Evolutionary conservation across 2,113 vertebrate genomes (phyloP).

Genomic region (Ardeotis arabs): DNA sequence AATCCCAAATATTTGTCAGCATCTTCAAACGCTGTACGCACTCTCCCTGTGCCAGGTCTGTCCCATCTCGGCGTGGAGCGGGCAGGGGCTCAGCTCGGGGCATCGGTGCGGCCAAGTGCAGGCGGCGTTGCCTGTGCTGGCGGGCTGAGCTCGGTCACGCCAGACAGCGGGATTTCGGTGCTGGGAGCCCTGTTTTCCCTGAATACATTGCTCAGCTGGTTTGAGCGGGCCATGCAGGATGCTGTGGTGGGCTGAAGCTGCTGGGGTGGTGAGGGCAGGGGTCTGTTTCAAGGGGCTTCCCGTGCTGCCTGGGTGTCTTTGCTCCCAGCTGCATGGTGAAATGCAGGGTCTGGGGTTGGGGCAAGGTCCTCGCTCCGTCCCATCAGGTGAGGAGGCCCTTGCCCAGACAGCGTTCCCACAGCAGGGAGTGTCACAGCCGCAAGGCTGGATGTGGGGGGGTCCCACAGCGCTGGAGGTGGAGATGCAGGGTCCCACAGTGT

Average conservation of each 20-base stretch:
- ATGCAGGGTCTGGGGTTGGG: background rate
- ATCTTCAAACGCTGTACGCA: rapidly evolving
- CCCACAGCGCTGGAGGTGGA: too few species aligned
- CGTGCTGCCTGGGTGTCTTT: rapidly evolving
- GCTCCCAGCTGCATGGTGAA: background rate
- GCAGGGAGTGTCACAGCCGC: background rate
- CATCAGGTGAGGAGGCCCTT: rapidly evolving
- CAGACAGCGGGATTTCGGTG: background rate
- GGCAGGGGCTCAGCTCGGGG: background rate
- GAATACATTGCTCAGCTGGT: background rate
- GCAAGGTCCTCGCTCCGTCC: background rate
- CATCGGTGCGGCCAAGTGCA: rapidly evolving
- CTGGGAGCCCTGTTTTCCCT: background rate
- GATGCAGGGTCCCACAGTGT: too few species aligned
- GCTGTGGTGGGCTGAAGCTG: background rate
- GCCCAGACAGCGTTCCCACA: rapidly evolving
- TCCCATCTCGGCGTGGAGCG: rapidly evolving
- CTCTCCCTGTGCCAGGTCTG: background rate
- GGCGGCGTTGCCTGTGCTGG: background rate
- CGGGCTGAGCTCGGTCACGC: background rate
- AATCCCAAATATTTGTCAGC: background rate
- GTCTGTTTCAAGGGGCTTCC: background rate
- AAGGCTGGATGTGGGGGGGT: too few species aligned
- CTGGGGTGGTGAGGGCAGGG: background rate
- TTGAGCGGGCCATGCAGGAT: background rate